Base-by-base conservation (phyloP, 64 coral and sea anemone species). In the Pachyseris speciosa region DNA sequence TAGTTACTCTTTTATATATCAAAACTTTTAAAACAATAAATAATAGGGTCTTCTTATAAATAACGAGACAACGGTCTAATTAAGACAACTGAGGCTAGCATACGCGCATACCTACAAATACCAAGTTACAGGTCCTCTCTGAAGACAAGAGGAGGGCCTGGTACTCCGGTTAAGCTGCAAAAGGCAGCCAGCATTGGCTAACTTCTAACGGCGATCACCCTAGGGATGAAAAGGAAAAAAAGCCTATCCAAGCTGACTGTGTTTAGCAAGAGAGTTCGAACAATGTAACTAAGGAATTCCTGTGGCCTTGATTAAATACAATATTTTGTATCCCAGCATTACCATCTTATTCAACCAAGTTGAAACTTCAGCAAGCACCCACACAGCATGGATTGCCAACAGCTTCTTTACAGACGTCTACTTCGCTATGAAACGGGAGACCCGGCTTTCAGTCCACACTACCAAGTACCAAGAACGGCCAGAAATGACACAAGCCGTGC, bases 1-100 rank as follows among this genome's bases (percentile, higher is more conserved):
- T 58, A 34, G 71, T 57, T 63, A 93, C 85, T 64, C 71, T 87
- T 39, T 79, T 47, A 74, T 88, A 84, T 67, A 87, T 88, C 86
- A 96, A 96, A 81, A 71, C 68, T 20, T 74, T 59, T n/a, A 61
- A 74, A 72, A 75, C 48, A 84, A 92, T 92, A 92, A 84, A 92
- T 84, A 84, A 75, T 52, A 38, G 20, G 77, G 34, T 81, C 53
- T 81, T 63, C 5, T 63, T 84, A 78, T 51, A 52, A 90, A 68
- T 68, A 90, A 52, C 53, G 51, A 27, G 34, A 60, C 28, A 91
- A 64, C 75, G 49, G 48, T 92, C 69, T 79, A 58, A 55, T 36
- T 24, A 36, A 83, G 74, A 91, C n/a, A n/a, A n/a, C 37, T 57
- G 20, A 20, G 33, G 72, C 48, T 9, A 43, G 55, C 41, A 65